A percentile compares a stretch with the other conserved stretches of the same genome.
Conservation (phyloP, 2,888 invertebrate genomes). For the Lordiphosa andalusiaca region DNA sequence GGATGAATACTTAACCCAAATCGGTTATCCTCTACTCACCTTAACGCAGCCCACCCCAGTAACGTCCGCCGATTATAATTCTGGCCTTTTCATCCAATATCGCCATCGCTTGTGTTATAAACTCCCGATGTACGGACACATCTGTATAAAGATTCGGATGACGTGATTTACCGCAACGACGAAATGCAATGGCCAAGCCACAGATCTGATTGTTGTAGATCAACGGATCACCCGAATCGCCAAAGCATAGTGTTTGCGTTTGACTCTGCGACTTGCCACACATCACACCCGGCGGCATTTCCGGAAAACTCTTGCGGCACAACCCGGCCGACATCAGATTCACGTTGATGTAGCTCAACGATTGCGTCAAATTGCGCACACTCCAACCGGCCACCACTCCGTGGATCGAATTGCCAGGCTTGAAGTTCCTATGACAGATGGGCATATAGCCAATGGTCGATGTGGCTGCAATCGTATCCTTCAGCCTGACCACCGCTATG, state of each 20-base stretch:
- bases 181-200: constrained; percentile 17
- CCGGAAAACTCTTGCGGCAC: constrained; percentile 1
- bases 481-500: constrained; percentile 13
- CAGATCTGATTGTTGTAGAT: constrained; percentile 9
- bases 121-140: constrained; percentile 8
- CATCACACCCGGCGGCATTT: constrained; percentile 4
- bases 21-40: no score
- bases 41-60: no score
- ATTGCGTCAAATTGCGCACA: background rate
- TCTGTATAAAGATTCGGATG: constrained; percentile 18
- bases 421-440: constrained; percentile 1
- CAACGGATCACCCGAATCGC: constrained; percentile 22
- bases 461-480: background rate
- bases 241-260: constrained; percentile 7
- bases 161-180: constrained; percentile 1
- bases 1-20: no score
- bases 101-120: constrained; percentile 8
- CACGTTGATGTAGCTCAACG: background rate
- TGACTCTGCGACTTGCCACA: background rate
- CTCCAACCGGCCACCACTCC: constrained; percentile 12
- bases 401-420: background rate
- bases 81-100: constrained; percentile 1
- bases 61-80: no score
- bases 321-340: background rate
- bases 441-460: constrained; percentile 6